Base-by-base conservation (phyloP, 2,888 invertebrate species). In the Papilio elwesi region DNA sequence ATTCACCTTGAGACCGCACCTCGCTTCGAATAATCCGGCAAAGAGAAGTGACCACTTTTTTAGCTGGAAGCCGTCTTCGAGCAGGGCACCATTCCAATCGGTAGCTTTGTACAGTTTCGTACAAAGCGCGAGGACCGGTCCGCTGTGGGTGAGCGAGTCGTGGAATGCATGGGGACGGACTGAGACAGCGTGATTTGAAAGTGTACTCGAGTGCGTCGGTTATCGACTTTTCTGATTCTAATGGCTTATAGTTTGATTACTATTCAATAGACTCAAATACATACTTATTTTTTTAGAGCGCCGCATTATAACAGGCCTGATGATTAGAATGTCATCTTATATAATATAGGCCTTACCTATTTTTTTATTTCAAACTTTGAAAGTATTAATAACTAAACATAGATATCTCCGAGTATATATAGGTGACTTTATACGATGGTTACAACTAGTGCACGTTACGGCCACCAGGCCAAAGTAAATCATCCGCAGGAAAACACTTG, bases 121-220 rank as follows among this genome's bases (percentile, higher is more conserved):
- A 91, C 89, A 91, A 90, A 88, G 90, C 87, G 88, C 86, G 85
- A 86, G 79, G 93, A 93, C 93, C 92, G 92, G 93, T 93, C 93
- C 84, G 79, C 91, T 93, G 92, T 93, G 92, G 93, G 93, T 93
- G 92, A 93, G 91, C 92, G 86, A 89, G 92, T 91, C 88, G 87
- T 85, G 93, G 93, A 92, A 93, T 93, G 93, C 89, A 90, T 67
- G 68, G 83, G 84, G 90, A 91, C 90, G 89, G 85, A 88, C 89
- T 81, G 83, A 87, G 85, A 82, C 86, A 83, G 83, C 83, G 85
- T 87, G 87, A 90, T 92, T 92, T 90, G 91, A 92, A 92, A 93
- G 91, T 92, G 87, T 90, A 84, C 83, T 84, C 83, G 81, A 83
- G 77, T 84, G 82, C 82, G 81, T 82, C 81, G 83, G 84, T 83